A percentile compares a stretch with the other conserved stretches of the same genome.
These are phyloP conservation scores for Platerodrilus igneus DNA, from an alignment of 2,888 invertebrate genomes.

Conservation along the genomic window DNA sequence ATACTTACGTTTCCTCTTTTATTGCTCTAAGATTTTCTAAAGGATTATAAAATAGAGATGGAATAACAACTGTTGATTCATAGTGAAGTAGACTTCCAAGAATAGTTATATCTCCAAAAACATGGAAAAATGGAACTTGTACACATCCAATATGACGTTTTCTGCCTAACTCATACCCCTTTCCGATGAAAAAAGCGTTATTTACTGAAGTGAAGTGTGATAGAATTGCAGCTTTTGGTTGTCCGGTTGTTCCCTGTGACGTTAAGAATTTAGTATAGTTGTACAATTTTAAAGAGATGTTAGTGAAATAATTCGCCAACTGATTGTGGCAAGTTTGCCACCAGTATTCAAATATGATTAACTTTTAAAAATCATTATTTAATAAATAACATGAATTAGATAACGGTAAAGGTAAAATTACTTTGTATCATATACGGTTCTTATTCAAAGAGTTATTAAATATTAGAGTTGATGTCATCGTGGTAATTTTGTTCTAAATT, in stretches of 20 bases:
- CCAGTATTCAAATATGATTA: no score
- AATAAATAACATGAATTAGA: no score
- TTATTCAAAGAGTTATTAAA: no score
- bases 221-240: constrained; percentile 70
- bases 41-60: constrained; percentile 58
- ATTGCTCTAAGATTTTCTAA: constrained; percentile 54
- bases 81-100: constrained; percentile 55
- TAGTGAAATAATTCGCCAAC: no score
- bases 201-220: constrained; percentile 73
- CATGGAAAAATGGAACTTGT: constrained; percentile 79
- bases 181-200: constrained; percentile 64
- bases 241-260: constrained; percentile 54
- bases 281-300: no score
- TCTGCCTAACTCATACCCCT: constrained; percentile 47
- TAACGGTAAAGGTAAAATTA: no score
- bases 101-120: constrained; percentile 67
- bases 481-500: no score
- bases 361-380: no score
- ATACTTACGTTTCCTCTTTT: constrained; percentile 12
- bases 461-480: no score
- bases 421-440: no score
- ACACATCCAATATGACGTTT: constrained; percentile 54
- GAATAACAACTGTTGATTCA: constrained; percentile 60
- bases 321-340: no score
- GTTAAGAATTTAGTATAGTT: no score